phyloP scores from a whole-genome alignment of 2,113 vertebrate species.

The Spea multiplicata region DNA sequence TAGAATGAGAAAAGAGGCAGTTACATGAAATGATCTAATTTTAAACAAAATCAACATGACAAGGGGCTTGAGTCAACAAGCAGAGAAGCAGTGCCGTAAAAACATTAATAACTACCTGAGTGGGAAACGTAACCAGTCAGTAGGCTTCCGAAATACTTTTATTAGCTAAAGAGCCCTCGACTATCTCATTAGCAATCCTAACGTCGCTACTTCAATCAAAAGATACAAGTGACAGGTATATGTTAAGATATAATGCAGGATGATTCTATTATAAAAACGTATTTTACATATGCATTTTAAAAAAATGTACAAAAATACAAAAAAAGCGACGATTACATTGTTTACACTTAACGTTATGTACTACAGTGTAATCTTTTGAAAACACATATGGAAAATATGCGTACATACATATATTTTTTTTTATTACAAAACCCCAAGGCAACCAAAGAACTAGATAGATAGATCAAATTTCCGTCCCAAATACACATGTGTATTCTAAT shows the following conservation, averaged over 20 bases:
- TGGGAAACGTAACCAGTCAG: not conserved
- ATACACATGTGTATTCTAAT: no score
- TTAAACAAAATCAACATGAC: slow-evolving; percentile 42
- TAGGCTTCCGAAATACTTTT: not conserved
- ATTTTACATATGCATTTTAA: not conserved
- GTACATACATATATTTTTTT: no score
- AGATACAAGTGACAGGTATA: not conserved
- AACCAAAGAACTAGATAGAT: no score
- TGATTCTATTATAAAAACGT: not conserved
- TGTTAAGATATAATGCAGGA: not conserved
- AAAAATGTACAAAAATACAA: no score
- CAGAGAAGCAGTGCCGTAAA: slow-evolving; percentile 21
- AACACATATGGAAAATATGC: no score
- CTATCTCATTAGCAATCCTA: not conserved
- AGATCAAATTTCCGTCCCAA: no score
- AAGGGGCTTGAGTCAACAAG: slow-evolving; percentile 11
- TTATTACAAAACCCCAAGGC: no score
- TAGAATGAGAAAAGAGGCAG: slow-evolving; percentile 45
- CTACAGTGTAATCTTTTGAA: no score
- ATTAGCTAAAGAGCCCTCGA: not conserved
- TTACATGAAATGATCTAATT: slow-evolving; percentile 46
- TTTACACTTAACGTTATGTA: no score
- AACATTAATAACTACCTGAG: slow-evolving; percentile 11
- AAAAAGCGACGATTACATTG: no score
- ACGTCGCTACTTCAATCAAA: not conserved